A percentile compares a stretch with the other conserved stretches of the same genome.
These are phyloP conservation scores for Lepeophtheirus salmonis DNA, from an alignment of 1,140 invertebrate species.

Conservation along the genomic window DNA sequence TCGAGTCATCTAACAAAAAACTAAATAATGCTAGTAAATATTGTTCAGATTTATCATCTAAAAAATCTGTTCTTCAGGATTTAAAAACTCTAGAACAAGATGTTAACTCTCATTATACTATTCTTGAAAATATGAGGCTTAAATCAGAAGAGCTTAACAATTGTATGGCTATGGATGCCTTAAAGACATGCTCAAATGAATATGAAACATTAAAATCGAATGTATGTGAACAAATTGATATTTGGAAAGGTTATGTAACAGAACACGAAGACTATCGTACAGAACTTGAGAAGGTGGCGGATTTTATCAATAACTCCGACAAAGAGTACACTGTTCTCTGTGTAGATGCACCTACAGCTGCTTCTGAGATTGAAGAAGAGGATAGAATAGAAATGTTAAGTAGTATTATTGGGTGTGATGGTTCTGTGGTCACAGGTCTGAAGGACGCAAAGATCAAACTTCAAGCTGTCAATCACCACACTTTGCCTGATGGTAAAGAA, in stretches of 20 bases:
- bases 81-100: constrained; percentile 58
- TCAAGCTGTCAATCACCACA: constrained; percentile 51
- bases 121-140: constrained; percentile 53
- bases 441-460: constrained; percentile 49
- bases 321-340: constrained; percentile 42
- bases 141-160: constrained; percentile 50
- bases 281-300: constrained; percentile 47
- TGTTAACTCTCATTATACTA: constrained; percentile 52
- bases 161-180: constrained; percentile 46
- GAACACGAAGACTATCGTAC: constrained; percentile 63
- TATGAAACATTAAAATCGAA: constrained; percentile 45
- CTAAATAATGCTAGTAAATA: constrained; percentile 41
- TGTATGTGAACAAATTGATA: constrained; percentile 41
- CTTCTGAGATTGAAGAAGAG: constrained; percentile 21
- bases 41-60: constrained; percentile 54
- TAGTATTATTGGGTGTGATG: background rate
- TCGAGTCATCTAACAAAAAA: constrained; percentile 48
- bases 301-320: constrained; percentile 49
- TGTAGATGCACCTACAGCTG: constrained; percentile 37
- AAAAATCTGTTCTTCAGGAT: constrained; percentile 57
- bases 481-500: constrained; percentile 53
- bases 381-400: constrained; percentile 19
- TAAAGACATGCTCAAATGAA: constrained; percentile 43
- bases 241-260: constrained; percentile 45
- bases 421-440: constrained; percentile 42